Evolutionary conservation across 2,888 invertebrate genomes (phyloP).

Genomic region (Aquatica leii): DNA sequence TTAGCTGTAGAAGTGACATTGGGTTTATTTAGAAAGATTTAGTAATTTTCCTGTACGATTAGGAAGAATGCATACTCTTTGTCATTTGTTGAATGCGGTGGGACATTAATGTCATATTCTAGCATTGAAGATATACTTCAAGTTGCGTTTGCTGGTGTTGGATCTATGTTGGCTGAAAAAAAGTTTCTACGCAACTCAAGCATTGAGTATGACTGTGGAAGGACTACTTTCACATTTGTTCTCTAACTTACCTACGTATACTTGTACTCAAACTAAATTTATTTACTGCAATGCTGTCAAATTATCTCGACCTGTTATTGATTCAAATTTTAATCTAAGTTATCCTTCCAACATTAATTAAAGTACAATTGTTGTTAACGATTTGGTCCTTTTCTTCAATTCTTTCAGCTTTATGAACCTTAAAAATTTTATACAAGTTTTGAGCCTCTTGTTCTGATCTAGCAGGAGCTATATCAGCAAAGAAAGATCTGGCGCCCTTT

Average conservation of each 20-base stretch:
- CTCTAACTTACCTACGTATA: not conserved
- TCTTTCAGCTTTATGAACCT: no score
- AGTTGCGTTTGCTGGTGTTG: constrained; percentile 12
- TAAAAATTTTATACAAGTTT: no score
- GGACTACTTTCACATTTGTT: constrained; percentile 11
- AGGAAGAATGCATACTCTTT: constrained; percentile 8
- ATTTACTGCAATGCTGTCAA: no score
- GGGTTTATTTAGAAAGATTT: constrained; percentile 2
- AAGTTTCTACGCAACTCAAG: constrained; percentile 2
- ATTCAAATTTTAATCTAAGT: no score
- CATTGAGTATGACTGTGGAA: constrained; percentile 7
- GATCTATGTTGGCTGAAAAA: constrained; percentile 6
- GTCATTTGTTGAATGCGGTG: constrained; percentile 7
- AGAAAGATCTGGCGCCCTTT: no score
- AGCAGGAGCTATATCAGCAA: no score
- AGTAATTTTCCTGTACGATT: constrained; percentile 3
- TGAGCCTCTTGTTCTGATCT: no score
- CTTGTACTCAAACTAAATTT: no score
- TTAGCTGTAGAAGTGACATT: constrained; percentile 9
- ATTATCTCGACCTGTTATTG: no score
- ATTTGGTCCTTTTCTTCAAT: no score
- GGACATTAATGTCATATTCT: constrained; percentile 11
- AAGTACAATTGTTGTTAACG: no score
- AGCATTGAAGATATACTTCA: constrained; percentile 4
- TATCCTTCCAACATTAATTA: no score